Evolutionary conservation across 2,888 invertebrate genomes (phyloP).

Genomic region (Philereme transversata): DNA sequence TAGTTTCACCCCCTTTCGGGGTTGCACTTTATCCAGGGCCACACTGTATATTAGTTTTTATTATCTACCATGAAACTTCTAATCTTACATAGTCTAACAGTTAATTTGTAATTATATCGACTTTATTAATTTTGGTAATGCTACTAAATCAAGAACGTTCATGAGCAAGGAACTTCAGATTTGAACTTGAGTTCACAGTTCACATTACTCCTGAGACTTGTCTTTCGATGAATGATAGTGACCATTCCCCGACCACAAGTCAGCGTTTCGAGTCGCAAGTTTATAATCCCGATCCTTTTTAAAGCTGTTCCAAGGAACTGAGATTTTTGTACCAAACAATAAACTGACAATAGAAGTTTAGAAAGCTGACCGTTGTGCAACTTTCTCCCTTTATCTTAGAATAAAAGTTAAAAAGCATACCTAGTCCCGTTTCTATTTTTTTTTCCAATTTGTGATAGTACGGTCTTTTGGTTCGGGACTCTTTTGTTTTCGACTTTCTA

Average conservation of each 20-base stretch:
- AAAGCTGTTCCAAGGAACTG: slow-evolving; percentile 44
- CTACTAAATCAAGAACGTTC: slow-evolving; percentile 17
- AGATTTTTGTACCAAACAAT: slow-evolving; percentile 62
- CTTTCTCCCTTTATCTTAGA: slow-evolving; percentile 78
- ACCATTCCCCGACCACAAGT: slow-evolving; percentile 31
- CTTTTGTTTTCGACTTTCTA: slow-evolving; percentile 48
- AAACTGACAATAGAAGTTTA: slow-evolving; percentile 62
- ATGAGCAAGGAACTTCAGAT: slow-evolving; percentile 15
- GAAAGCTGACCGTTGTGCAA: slow-evolving; percentile 79
- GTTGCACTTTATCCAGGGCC: too few relatives aligned
- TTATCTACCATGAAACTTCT: too few relatives aligned
- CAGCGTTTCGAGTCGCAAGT: slow-evolving; percentile 10
- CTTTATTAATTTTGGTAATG: neutral
- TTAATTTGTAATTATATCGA: neutral
- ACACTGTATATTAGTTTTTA: too few relatives aligned
- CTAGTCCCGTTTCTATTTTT: slow-evolving; percentile 51
- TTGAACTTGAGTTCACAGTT: slow-evolving; percentile 21
- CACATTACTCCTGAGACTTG: slow-evolving; percentile 23
- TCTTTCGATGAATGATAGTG: slow-evolving; percentile 31
- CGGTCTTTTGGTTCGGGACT: slow-evolving; percentile 19
- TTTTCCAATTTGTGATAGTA: slow-evolving; percentile 49
- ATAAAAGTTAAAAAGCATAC: slow-evolving; percentile 68
- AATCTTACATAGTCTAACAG: too few relatives aligned
- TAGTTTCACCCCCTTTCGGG: too few relatives aligned
- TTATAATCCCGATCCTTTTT: slow-evolving; percentile 22